Evolutionary conservation across 2,888 invertebrate species (phyloP), one percentile per base, ranked within the genome.

Genomic region (Acleris holmiana): DNA sequence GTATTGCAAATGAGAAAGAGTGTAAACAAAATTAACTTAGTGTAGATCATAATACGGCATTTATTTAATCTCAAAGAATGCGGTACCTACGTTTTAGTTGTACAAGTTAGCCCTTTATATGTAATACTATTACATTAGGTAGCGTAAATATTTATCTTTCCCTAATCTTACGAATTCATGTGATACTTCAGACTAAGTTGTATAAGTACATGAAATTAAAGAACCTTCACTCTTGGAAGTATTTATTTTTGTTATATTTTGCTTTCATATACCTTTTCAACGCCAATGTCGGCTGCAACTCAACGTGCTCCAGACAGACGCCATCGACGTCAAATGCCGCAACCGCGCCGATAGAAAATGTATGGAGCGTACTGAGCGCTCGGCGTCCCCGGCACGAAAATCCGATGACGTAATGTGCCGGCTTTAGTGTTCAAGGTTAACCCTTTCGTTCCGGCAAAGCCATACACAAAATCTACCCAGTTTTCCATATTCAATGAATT

Each of bases 161-260:
- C 71, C 46, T 70, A 76, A 74, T 76, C 71, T 75, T 86, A 86
- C 78, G 79, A 80, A 84, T 88, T 85, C 80, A 87, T 88, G 88
- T 89, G 88, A 89, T 89, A 89, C 85, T 88, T 86, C 83, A 80
- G 80, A 75, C 74, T 88, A 86, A 86, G 87, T 82, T 88, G 82
- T 85, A 76, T 84, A 83, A 84, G 83, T 85, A 88, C 84, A 84
- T 85, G 82, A 75, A 86, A 88, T 82, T 84, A 88, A 88, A 86
- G 78, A 79, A 82, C 79, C 78, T 84, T 83, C 73, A 73, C 82
- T 78, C 82, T 71, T 79, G 77, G 73, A 77, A 71, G 59, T 48
- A 57, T 61, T 51, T 21, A 49, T 50, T 64, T 53, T 61, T 58
- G 35, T 66, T 18, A n/a, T 17, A 44, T 55, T 44, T 44, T 17